These are phyloP conservation scores for Neoascia interrupta DNA, from an alignment of 2,888 invertebrate genomes.

Conservation along the genomic window DNA sequence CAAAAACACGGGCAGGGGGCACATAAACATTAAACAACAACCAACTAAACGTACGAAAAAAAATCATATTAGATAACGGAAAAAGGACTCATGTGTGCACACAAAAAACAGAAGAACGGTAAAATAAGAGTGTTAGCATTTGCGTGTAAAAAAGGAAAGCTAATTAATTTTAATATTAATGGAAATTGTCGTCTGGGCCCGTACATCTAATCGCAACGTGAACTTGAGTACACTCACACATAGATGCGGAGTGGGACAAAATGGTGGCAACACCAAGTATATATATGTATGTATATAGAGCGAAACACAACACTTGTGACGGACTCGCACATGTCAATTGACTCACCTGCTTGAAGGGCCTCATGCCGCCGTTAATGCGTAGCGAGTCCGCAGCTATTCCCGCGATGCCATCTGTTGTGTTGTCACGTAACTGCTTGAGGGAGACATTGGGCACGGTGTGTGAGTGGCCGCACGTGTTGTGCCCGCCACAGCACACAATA, in stretches of 20 bases:
- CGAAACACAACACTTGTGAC: constrained; percentile 50
- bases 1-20: background rate
- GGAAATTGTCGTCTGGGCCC: constrained; percentile 68
- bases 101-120: constrained; percentile 2
- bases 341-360: constrained; percentile 96
- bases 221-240: constrained; percentile 57
- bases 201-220: constrained; percentile 66
- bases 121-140: constrained; percentile 36
- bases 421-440: constrained; percentile 88
- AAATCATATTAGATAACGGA: background rate
- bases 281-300: no score
- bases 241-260: constrained; percentile 24
- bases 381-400: constrained; percentile 97
- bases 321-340: constrained; percentile 47
- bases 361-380: constrained; percentile 97
- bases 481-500: constrained; percentile 82
- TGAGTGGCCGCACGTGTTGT: constrained; percentile 83
- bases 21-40: constrained; percentile 3
- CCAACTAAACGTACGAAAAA: constrained; percentile 6
- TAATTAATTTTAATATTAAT: constrained; percentile 64
- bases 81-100: background rate
- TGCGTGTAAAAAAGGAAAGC: constrained; percentile 57
- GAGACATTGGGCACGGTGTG: constrained; percentile 89
- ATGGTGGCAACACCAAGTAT: constrained; percentile 35
- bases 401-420: constrained; percentile 92